Conservation (phyloP, 2,888 invertebrate genomes). For the Octonoba sinensis region DNA sequence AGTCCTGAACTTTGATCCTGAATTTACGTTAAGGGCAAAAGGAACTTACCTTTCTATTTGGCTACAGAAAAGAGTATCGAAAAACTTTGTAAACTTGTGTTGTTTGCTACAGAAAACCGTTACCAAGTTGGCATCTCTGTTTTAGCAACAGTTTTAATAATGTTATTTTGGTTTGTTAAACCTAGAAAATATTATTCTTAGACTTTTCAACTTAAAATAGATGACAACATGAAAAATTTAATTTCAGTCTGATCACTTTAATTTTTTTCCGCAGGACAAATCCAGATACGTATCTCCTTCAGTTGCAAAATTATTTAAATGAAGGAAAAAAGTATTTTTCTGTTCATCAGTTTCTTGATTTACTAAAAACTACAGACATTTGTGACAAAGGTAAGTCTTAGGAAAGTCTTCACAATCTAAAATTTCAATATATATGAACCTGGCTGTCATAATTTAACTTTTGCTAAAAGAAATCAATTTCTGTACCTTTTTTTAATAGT, state of each 20-base stretch:
- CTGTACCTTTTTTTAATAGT: no score
- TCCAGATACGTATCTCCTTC: constrained; percentile 10
- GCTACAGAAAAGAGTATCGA: no score
- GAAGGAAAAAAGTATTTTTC: constrained; percentile 21
- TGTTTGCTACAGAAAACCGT: no score
- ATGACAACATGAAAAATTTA: no score
- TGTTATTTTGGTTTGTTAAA: neutral
- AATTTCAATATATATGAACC: neutral
- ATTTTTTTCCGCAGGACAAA: constrained; percentile 10
- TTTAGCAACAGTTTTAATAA: neutral
- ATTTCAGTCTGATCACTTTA: neutral
- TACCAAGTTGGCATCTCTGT: no score
- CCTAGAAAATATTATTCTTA: neutral
- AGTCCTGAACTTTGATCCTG: no score
- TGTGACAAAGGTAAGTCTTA: constrained; percentile 17
- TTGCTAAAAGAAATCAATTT: no score
- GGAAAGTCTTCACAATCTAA: neutral
- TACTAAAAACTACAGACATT: constrained; percentile 14
- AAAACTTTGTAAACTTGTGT: no score
- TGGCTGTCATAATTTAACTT: neutral
- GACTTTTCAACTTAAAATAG: no score
- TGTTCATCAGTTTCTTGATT: constrained; percentile 22
- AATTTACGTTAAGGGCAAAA: no score
- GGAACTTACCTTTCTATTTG: no score
- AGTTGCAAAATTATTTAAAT: constrained; percentile 10